phyloP scores from a whole-genome alignment of 1,140 invertebrate genomes.

The Phthorimaea operculella region DNA sequence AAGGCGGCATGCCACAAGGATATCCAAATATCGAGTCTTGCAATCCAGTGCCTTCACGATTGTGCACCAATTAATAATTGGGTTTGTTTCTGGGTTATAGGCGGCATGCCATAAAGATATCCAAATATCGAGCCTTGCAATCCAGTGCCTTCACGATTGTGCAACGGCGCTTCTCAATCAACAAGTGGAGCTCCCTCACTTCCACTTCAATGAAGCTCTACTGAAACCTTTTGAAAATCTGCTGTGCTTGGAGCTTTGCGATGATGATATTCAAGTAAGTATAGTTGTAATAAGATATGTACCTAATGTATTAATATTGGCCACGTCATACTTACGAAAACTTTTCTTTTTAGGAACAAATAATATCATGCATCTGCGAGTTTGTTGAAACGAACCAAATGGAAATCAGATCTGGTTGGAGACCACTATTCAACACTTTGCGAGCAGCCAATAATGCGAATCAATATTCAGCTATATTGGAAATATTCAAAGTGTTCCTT shows the following conservation, averaged over 20 bases:
- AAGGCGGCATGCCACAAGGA: conserved; percentile 93
- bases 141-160: conserved; percentile 93
- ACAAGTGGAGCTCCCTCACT: conserved; percentile 89
- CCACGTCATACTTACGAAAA: too few species aligned
- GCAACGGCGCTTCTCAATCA: conserved; percentile 90
- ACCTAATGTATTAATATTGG: not conserved
- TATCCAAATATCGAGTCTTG: conserved; percentile 87
- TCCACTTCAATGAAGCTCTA: conserved; percentile 94
- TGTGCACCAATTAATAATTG: too few species aligned
- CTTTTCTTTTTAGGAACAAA: conserved; percentile 75
- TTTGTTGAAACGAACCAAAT: conserved; percentile 93
- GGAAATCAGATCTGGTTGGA: conserved; percentile 94
- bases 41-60: conserved; percentile 89
- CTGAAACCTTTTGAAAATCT: conserved; percentile 96
- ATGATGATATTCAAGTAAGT: conserved; percentile 87
- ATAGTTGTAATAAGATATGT: not conserved
- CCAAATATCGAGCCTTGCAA: conserved; percentile 89
- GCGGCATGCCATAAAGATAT: conserved; percentile 92
- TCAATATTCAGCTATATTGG: conserved; percentile 81
- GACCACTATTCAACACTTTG: conserved; percentile 90
- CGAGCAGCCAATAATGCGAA: conserved; percentile 81
- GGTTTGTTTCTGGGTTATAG: conserved; percentile 47
- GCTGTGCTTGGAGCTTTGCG: conserved; percentile 90
- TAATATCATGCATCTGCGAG: conserved; percentile 94
- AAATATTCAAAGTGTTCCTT: conserved; percentile 93